Percentiles rank a stretch among this genome's conserved stretches.
Evolutionary conservation across 2,888 invertebrate species (phyloP).

Genomic region (Chymomyza procnemis): DNA sequence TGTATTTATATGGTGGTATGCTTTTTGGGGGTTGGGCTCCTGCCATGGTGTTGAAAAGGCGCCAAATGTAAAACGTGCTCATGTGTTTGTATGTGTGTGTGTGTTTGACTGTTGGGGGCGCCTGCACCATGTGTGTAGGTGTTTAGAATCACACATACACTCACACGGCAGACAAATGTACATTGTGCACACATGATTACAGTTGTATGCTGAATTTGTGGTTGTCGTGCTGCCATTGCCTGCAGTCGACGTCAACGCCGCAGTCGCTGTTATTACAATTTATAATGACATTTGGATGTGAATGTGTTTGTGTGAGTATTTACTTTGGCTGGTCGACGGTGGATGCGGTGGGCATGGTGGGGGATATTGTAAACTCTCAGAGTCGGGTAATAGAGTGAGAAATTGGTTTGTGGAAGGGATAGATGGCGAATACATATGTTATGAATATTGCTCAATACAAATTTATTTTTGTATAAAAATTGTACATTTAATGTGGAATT

Average conservation of each 20-base stretch:
- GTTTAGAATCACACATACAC: conserved; percentile 57
- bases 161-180: conserved; percentile 23
- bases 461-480: conserved; percentile 3
- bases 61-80: conserved; percentile 51
- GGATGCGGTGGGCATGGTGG: too few relatives aligned
- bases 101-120: conserved; percentile 18
- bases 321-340: background rate
- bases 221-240: conserved; percentile 39
- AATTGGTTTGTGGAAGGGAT: conserved; percentile 59
- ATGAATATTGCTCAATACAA: conserved; percentile 50
- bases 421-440: conserved; percentile 62
- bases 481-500: conserved; percentile 34
- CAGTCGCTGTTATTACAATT: conserved; percentile 73
- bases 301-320: conserved; percentile 36
- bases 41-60: conserved; percentile 65
- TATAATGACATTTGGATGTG: conserved; percentile 68
- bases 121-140: conserved; percentile 45
- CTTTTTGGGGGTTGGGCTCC: conserved; percentile 43
- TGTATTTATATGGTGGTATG: conserved; percentile 32
- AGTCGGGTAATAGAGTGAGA: conserved; percentile 56
- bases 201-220: conserved; percentile 73
- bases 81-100: conserved; percentile 14
- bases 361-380: background rate
- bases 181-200: conserved; percentile 67
- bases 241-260: conserved; percentile 41